phyloP scores from a whole-genome alignment of 2,888 invertebrate species.

The Eilema griseolum region DNA sequence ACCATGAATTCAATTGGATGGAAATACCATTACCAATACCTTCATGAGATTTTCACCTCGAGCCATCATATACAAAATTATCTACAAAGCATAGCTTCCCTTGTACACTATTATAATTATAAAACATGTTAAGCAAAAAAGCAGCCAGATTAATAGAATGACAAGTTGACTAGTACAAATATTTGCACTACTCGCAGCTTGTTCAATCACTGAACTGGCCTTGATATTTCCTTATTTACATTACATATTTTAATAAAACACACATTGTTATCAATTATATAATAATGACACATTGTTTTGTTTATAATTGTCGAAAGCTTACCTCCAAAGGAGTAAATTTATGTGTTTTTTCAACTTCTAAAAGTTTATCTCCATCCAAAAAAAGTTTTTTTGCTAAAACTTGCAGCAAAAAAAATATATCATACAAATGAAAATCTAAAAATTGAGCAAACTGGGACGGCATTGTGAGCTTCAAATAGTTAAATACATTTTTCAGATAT shows the following conservation, averaged over 20 bases:
- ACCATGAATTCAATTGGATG: too few species aligned
- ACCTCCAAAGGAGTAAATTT: slow-evolving; percentile 94
- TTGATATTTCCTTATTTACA: background rate
- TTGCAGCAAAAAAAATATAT: slow-evolving; percentile 94
- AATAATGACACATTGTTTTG: background rate
- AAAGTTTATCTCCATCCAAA: slow-evolving; percentile 90
- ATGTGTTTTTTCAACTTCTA: slow-evolving; percentile 88
- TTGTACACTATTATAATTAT: background rate
- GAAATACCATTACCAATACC: too few species aligned
- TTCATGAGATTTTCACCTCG: too few species aligned
- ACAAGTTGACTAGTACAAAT: background rate
- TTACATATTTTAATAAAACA: background rate
- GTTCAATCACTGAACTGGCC: background rate
- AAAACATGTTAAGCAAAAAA: background rate
- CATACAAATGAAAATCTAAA: slow-evolving; percentile 95
- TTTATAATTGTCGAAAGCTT: background rate
- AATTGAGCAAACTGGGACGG: slow-evolving; percentile 94
- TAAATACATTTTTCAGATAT: slow-evolving; percentile 93
- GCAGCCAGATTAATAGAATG: background rate
- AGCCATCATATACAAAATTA: too few species aligned
- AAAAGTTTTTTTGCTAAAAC: slow-evolving; percentile 93
- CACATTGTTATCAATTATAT: background rate
- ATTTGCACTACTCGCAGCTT: background rate
- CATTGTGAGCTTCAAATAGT: slow-evolving; percentile 92
- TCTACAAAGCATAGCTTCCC: too few species aligned